These are phyloP conservation scores for Pedicia rivosa DNA, from an alignment of 2,888 invertebrate species.

Conservation along the genomic window DNA sequence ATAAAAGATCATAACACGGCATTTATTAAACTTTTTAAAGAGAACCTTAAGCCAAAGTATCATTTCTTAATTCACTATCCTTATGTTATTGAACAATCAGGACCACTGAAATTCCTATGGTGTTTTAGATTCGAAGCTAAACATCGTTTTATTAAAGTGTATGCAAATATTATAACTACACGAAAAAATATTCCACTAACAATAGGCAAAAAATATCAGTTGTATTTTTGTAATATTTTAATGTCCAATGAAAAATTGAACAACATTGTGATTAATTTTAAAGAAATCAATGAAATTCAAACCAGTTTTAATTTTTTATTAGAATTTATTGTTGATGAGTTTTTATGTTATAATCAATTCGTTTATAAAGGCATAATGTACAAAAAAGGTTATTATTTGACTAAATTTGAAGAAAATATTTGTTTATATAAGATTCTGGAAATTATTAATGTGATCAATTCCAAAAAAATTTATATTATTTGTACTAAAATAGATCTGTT, in stretches of 20 bases:
- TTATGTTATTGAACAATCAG: not conserved
- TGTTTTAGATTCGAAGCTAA: not conserved
- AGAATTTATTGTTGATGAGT: too few relatives aligned
- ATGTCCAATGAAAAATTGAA: too few relatives aligned
- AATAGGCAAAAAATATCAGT: not conserved
- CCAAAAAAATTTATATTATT: too few relatives aligned
- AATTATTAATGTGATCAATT: too few relatives aligned
- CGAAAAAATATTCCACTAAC: slow-evolving; percentile 1
- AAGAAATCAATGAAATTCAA: too few relatives aligned
- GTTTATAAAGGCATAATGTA: slow-evolving; percentile 1
- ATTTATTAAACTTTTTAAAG: not conserved
- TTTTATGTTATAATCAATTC: slow-evolving; percentile 1
- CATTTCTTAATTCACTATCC: slow-evolving; percentile 2
- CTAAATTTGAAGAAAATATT: not conserved
- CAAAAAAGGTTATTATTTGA: not conserved
- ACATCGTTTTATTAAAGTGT: not conserved
- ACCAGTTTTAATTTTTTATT: too few relatives aligned
- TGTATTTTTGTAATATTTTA: slow-evolving; percentile 2
- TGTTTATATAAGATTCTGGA: too few relatives aligned
- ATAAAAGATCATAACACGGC: slow-evolving; percentile 1
- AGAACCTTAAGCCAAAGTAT: slow-evolving; percentile 1
- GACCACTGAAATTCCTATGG: not conserved
- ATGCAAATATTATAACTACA: not conserved
- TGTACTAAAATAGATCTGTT: too few relatives aligned
- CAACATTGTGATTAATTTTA: too few relatives aligned